A percentile compares a stretch with the other conserved stretches of the same genome.
phyloP scores from a whole-genome alignment of 2,888 invertebrate genomes.

The Drosophila neotestacea region DNA sequence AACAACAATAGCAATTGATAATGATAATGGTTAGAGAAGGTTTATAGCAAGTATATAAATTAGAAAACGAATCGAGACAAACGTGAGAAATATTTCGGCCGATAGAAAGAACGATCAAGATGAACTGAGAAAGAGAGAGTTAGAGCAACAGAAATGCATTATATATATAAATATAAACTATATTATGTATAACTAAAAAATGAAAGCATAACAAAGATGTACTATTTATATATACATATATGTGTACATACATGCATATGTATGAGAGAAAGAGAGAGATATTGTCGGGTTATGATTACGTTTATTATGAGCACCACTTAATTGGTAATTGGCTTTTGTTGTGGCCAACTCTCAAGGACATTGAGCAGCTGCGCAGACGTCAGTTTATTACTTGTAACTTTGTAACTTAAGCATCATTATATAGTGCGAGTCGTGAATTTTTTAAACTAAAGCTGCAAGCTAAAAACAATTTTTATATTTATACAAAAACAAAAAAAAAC shows the following conservation, averaged over 20 bases:
- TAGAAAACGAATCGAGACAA: slow-evolving; percentile 40
- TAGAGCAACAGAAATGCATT: slow-evolving; percentile 72
- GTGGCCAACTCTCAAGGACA: slow-evolving; percentile 33
- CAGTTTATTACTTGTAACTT: slow-evolving; percentile 47
- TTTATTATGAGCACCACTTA: slow-evolving; percentile 30
- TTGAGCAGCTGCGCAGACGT: slow-evolving; percentile 39
- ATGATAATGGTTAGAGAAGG: slow-evolving; percentile 52
- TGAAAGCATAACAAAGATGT: slow-evolving; percentile 43
- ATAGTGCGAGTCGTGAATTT: slow-evolving; percentile 60
- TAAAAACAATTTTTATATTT: slow-evolving; percentile 70
- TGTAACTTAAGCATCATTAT: slow-evolving; percentile 48
- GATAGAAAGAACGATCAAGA: slow-evolving; percentile 33
- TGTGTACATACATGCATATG: slow-evolving; percentile 32
- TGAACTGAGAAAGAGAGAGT: slow-evolving; percentile 22
- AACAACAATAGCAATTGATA: slow-evolving; percentile 59
- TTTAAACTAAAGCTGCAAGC: slow-evolving; percentile 70
- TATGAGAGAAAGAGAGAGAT: slow-evolving; percentile 29
- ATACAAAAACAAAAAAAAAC: slow-evolving; percentile 46
- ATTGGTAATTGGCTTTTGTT: slow-evolving; percentile 35
- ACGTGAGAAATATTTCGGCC: slow-evolving; percentile 9
- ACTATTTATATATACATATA: slow-evolving; percentile 69
- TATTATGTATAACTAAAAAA: slow-evolving; percentile 70
- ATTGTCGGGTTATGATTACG: slow-evolving; percentile 50
- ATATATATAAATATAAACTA: slow-evolving; percentile 64
- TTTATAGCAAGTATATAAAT: slow-evolving; percentile 52